These are phyloP conservation scores for Onychorhynchus coronatus DNA, from an alignment of 2,113 vertebrate species.

Conservation along the genomic window DNA sequence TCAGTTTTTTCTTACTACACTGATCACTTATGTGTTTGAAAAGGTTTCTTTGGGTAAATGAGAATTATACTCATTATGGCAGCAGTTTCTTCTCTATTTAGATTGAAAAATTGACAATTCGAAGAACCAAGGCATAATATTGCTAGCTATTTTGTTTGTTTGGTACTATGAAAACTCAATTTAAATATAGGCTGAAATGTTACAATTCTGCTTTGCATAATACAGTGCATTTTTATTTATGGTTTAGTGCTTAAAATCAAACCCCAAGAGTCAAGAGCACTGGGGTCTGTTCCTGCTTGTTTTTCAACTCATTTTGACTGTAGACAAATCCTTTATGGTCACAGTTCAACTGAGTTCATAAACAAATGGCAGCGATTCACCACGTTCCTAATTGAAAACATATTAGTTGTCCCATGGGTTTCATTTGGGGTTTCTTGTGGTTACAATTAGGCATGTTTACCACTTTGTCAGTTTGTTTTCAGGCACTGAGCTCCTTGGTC, in stretches of 20 bases:
- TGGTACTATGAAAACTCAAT: neutral
- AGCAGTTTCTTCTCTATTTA: neutral
- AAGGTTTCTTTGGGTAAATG: neutral
- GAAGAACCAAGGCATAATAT: neutral
- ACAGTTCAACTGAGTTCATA: neutral
- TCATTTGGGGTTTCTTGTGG: neutral
- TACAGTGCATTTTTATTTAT: neutral
- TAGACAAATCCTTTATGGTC: neutral
- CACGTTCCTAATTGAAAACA: neutral
- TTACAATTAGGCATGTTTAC: neutral
- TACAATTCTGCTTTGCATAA: neutral
- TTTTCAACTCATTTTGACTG: slow-evolving; percentile 16
- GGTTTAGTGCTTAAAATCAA: slow-evolving; percentile 1
- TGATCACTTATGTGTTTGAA: neutral
- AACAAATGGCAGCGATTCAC: slow-evolving; percentile 39
- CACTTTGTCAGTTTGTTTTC: neutral
- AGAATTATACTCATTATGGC: neutral
- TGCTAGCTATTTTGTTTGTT: neutral
- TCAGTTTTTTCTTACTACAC: neutral
- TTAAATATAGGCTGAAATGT: neutral
- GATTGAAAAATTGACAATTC: neutral
- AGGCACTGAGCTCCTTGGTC: neutral
- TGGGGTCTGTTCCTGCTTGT: neutral
- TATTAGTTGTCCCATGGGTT: neutral
- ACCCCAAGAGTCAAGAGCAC: neutral